Evolutionary conservation across 2,888 invertebrate genomes (phyloP), one percentile per base, ranked within the genome.

Genomic region (Linyphia triangularis): DNA sequence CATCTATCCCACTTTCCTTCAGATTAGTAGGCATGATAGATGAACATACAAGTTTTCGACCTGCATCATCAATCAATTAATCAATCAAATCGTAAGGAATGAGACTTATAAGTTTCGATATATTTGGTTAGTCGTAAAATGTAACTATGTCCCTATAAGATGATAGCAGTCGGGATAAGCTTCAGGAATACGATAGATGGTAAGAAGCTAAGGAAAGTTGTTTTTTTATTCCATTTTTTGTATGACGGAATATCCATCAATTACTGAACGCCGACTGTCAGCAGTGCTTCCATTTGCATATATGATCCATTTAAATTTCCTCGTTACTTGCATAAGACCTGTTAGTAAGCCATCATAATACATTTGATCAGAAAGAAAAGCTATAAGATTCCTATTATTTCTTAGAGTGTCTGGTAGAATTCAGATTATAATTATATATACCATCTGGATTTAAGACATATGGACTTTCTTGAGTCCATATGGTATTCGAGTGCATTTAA

Each of bases 1-100:
- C 79, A 86, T 86, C 81, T 65, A 86, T 86, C 86, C 72, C 72
- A 79, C 33, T 61, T 79, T 59, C 81, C 79, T 65, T 65, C 63
- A 79, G 79, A 63, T 63, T 81, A 79, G 79, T 73, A 79, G 67
- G 40, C 72, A 22, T 73, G 79, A 73, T 72, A 81, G 86, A 86
- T 86, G 86, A 73, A 86, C 79, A 86, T 79, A 81, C 72, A 86
- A 86, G 73, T 86, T 73, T 81, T 69, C 79, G 72, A 86, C 77
- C 86, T 65, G 72, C 72, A 72, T 73, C 86, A 86, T 79, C 78
- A 81, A 86, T 86, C 86, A 73, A 86, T 79, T 86, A 79, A 81
- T 81, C 86, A 86, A 86, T 81, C 73, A 86, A 86, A 72, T 65
- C 79, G 57, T 61, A 79, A 73, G 86, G 81, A 82, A 82, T 82